Conservation (phyloP, 1,140 invertebrate genomes). For the Drosophila melanica region DNA sequence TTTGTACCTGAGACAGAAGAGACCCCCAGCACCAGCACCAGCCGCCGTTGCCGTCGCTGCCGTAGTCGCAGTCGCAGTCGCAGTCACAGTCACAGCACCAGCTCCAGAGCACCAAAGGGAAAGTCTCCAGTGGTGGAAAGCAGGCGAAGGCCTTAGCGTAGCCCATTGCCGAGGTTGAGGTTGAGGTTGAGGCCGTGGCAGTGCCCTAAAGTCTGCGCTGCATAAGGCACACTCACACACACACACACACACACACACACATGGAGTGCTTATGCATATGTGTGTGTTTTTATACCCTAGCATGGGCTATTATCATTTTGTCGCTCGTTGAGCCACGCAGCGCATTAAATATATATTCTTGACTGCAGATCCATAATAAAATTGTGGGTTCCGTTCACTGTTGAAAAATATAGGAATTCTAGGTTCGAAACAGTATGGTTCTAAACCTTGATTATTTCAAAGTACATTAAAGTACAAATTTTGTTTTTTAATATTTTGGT, state of each 20-base stretch:
- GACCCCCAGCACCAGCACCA: constrained; percentile 17
- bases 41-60: not conserved
- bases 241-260: constrained; percentile 15
- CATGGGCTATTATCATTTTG: too few relatives aligned
- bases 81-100: not conserved
- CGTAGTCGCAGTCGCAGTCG: too few relatives aligned
- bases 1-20: constrained; percentile 69
- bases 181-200: constrained; percentile 51
- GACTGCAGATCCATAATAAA: too few relatives aligned
- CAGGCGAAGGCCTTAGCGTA: constrained; percentile 15
- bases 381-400: too few relatives aligned
- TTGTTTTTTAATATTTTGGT: too few relatives aligned
- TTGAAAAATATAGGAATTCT: too few relatives aligned
- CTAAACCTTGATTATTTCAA: too few relatives aligned
- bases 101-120: constrained; percentile 58
- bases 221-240: constrained; percentile 31
- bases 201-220: constrained; percentile 81
- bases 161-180: constrained; percentile 19
- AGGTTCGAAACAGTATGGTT: too few relatives aligned
- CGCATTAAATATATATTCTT: too few relatives aligned
- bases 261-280: constrained; percentile 2
- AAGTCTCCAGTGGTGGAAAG: constrained; percentile 62
- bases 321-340: too few relatives aligned
- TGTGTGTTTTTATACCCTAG: not conserved
- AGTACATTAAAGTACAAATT: too few relatives aligned